A percentile compares a stretch with the other conserved stretches of the same genome.
phyloP scores from a whole-genome alignment of 2,113 vertebrate species.

The Oryzias javanicus region DNA sequence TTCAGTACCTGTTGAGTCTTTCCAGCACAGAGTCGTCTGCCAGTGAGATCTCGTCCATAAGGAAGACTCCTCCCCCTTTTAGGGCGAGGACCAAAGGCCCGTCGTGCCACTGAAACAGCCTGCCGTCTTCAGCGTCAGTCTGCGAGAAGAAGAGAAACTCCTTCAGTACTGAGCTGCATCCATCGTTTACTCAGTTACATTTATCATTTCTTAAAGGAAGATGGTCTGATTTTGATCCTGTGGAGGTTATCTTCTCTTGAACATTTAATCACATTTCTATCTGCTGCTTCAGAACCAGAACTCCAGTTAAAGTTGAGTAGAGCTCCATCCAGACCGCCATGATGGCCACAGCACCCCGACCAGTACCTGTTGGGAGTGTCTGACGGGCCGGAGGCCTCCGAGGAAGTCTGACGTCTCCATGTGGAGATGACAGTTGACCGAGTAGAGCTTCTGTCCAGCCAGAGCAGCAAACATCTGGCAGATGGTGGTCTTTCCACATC shows the following conservation, averaged over 20 bases:
- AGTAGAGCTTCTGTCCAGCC: conserved; percentile 82
- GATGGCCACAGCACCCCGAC: not conserved
- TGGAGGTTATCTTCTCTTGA: too few species aligned
- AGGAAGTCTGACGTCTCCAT: conserved; percentile 98
- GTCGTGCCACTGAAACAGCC: conserved; percentile 93
- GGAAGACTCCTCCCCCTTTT: conserved; percentile 88
- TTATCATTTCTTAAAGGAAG: too few species aligned
- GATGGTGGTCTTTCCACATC: conserved; percentile 97
- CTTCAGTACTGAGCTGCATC: not conserved
- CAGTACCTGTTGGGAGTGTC: conserved; percentile 75
- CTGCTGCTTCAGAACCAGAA: too few species aligned
- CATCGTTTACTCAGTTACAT: too few species aligned
- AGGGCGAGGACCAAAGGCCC: conserved; percentile 93
- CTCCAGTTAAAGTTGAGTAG: too few species aligned
- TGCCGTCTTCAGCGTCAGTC: conserved; percentile 78
- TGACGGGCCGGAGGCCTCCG: conserved; percentile 88
- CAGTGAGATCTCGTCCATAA: conserved; percentile 96
- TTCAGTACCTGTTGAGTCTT: conserved; percentile 91
- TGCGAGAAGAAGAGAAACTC: conserved; percentile 56
- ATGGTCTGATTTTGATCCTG: too few species aligned
- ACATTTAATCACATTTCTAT: too few species aligned
- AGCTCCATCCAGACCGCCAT: not conserved
- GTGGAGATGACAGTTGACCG: conserved; percentile 93
- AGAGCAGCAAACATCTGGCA: conserved; percentile 93
- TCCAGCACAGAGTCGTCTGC: conserved; percentile 97